Percentiles rank a stretch among this genome's conserved stretches.
These are phyloP conservation scores for Acanthurus tractus DNA, from an alignment of 2,797 vertebrate species.

Conservation along the genomic window DNA sequence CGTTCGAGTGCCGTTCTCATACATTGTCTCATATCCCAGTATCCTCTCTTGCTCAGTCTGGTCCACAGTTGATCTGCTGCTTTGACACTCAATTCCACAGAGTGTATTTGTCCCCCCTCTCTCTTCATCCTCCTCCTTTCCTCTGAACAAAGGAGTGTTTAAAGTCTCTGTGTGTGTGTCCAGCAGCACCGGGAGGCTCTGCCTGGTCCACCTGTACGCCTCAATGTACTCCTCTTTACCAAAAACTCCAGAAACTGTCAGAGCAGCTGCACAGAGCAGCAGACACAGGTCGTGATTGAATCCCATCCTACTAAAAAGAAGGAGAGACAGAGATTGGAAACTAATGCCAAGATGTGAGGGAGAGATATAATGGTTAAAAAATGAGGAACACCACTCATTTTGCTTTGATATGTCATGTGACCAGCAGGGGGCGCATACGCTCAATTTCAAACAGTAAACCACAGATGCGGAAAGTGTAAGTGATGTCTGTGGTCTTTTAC, in stretches of 20 bases:
- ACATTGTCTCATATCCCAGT: slow-evolving; percentile 92
- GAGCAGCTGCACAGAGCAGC: slow-evolving; percentile 78
- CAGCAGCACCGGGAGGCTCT: slow-evolving; percentile 87
- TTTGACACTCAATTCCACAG: slow-evolving; percentile 93
- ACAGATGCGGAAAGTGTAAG: neutral
- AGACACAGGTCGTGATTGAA: slow-evolving; percentile 73
- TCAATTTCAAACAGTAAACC: neutral
- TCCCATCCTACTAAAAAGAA: slow-evolving; percentile 82
- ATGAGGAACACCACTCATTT: no score
- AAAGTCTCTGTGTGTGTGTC: slow-evolving; percentile 81
- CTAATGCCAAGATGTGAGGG: neutral
- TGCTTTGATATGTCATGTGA: neutral
- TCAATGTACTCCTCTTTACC: slow-evolving; percentile 63
- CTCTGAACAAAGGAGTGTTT: slow-evolving; percentile 78
- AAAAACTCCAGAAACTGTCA: slow-evolving; percentile 59
- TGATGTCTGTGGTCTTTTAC: neutral
- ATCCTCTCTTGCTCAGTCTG: slow-evolving; percentile 86
- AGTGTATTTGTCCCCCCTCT: slow-evolving; percentile 10
- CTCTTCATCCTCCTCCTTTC: slow-evolving; percentile 18
- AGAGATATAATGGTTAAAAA: neutral
- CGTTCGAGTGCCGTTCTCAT: slow-evolving; percentile 90
- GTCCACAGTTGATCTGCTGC: slow-evolving; percentile 76
- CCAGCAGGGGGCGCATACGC: slow-evolving; percentile 68
- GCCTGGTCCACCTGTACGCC: slow-evolving; percentile 83
- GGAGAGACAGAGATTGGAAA: slow-evolving; percentile 36